Evolutionary conservation across 2,113 vertebrate genomes (phyloP).

Genomic region (Pluvianellus socialis): DNA sequence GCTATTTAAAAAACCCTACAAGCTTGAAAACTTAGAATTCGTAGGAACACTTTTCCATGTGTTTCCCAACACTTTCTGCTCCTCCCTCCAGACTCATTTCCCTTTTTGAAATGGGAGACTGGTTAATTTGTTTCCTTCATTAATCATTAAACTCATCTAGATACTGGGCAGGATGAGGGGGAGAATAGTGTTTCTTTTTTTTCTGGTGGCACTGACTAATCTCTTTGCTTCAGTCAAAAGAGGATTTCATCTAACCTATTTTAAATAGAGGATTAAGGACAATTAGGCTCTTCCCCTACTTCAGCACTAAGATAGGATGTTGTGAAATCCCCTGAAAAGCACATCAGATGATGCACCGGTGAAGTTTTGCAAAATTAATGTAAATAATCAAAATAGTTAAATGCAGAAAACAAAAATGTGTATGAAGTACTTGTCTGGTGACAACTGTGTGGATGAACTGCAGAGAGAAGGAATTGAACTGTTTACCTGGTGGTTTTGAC

Average conservation of each 20-base stretch:
- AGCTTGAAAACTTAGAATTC: not conserved
- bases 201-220: conserved; percentile 48
- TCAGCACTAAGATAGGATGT: conserved; percentile 7
- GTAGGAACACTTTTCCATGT: not conserved
- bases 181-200: conserved; percentile 35
- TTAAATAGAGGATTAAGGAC: conserved; percentile 77
- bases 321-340: conserved; percentile 44
- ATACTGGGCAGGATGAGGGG: not conserved
- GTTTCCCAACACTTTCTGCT: not conserved
- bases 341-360: conserved; percentile 7
- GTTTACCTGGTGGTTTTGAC: not conserved
- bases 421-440: not conserved
- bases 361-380: not conserved
- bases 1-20: not conserved
- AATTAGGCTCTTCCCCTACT: conserved; percentile 55
- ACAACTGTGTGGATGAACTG: not conserved
- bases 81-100: not conserved
- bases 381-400: not conserved
- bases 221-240: conserved; percentile 72
- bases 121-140: not conserved
- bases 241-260: conserved; percentile 79
- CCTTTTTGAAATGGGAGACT: not conserved
- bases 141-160: not conserved
- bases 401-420: not conserved
- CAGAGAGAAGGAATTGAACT: not conserved